Conservation (phyloP, 2,888 invertebrate species). For the Octodonta nipae region DNA sequence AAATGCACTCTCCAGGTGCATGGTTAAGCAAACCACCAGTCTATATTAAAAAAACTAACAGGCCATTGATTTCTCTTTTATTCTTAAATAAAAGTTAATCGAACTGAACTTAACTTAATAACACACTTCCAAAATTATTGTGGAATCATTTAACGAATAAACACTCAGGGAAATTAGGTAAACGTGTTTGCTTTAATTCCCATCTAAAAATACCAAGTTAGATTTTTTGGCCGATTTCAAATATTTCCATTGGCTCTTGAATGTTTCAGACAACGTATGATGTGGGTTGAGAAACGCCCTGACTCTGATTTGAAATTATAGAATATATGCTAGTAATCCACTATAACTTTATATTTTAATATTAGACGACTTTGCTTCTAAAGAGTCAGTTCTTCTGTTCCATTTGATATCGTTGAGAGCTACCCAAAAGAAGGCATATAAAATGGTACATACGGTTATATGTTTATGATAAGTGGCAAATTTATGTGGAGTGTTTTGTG, state of each 20-base stretch:
- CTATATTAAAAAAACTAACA: no score
- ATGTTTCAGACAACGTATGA: constrained; percentile 11
- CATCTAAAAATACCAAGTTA: constrained; percentile 24
- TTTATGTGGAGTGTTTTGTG: background rate
- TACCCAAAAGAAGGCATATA: no score
- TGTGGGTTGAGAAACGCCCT: constrained; percentile 22
- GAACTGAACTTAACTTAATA: no score
- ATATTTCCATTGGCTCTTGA: constrained; percentile 15
- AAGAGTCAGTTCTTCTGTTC: constrained; percentile 13
- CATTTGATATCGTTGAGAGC: constrained; percentile 5
- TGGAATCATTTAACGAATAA: no score
- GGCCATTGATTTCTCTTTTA: no score
- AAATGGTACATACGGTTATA: no score
- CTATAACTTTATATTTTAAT: constrained; percentile 27
- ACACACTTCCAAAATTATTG: no score
- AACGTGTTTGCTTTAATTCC: constrained; percentile 14
- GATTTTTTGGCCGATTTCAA: constrained; percentile 25
- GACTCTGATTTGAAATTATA: constrained; percentile 24
- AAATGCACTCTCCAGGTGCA: no score
- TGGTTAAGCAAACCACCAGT: no score
- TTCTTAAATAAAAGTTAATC: no score
- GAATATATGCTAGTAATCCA: constrained; percentile 28
- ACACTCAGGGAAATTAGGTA: background rate
- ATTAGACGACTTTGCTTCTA: constrained; percentile 11
- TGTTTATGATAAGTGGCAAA: no score